Evolutionary conservation across 2,113 vertebrate species (phyloP).

Genomic region (Hyaena hyaena): DNA sequence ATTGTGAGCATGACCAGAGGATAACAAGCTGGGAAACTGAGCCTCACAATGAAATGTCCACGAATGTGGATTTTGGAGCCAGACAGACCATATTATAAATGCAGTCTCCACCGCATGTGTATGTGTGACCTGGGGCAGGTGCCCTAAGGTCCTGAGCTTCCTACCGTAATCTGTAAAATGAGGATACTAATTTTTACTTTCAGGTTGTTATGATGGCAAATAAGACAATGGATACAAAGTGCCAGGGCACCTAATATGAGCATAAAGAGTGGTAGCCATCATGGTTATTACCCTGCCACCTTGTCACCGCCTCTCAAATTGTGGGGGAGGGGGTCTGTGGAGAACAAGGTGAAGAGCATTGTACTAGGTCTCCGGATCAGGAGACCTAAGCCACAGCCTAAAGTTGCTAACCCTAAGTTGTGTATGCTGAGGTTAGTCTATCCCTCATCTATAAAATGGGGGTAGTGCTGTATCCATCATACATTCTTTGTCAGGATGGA

Average conservation of each 20-base stretch:
- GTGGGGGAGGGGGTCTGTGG: too few species aligned
- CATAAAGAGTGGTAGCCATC: too few species aligned
- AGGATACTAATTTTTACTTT: neutral
- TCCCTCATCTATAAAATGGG: neutral
- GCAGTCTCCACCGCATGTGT: neutral
- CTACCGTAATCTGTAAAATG: neutral
- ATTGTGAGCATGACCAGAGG: neutral
- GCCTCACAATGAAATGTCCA: neutral
- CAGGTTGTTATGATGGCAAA: neutral
- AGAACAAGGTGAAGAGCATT: neutral
- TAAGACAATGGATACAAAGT: neutral
- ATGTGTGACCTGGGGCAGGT: neutral
- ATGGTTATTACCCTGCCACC: neutral
- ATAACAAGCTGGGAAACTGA: neutral
- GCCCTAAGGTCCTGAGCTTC: neutral
- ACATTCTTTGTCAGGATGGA: neutral
- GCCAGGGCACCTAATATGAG: neutral
- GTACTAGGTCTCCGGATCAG: neutral
- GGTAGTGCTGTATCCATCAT: fast-evolving
- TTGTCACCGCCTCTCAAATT: neutral
- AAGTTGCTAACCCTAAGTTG: neutral
- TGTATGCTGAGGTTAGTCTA: neutral
- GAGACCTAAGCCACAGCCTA: neutral
- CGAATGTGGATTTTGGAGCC: neutral
- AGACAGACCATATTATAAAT: neutral